A percentile compares a stretch with the other conserved stretches of the same genome.
Evolutionary conservation across 2,113 vertebrate species (phyloP).

Genomic region (Benthochromis sp.): DNA sequence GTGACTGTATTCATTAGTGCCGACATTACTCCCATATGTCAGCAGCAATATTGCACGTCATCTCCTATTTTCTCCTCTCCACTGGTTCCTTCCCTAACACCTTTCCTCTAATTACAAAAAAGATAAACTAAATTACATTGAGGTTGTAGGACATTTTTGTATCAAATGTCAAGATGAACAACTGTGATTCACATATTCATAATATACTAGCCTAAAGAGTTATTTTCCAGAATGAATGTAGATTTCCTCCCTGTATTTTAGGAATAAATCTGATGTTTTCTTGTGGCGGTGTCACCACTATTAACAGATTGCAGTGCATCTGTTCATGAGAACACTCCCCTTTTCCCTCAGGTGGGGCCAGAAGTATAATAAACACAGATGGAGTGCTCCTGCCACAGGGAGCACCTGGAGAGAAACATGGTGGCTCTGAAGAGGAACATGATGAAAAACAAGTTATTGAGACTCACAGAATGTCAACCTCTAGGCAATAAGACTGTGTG

Average conservation of each 20-base stretch:
- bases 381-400: constrained; percentile 31
- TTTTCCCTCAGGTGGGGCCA: constrained; percentile 13
- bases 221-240: background rate
- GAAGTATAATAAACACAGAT: constrained; percentile 43
- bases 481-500: background rate
- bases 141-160: background rate
- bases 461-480: background rate
- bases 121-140: background rate
- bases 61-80: background rate
- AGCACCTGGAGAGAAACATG: constrained; percentile 25
- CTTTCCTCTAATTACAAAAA: background rate
- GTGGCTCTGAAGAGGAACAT: constrained; percentile 16
- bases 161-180: background rate
- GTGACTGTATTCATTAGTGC: constrained; percentile 12
- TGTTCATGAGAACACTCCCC: constrained; percentile 12
- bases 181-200: background rate
- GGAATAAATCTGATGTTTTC: background rate
- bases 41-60: background rate
- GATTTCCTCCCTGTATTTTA: background rate
- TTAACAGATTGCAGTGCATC: constrained; percentile 30
- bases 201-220: background rate
- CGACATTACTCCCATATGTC: background rate
- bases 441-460: constrained; percentile 32
- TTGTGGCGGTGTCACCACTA: background rate
- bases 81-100: background rate